A percentile compares a stretch with the other conserved stretches of the same genome.
Evolutionary conservation across 2,888 invertebrate genomes (phyloP).

Genomic region (Anoncus sp.): DNA sequence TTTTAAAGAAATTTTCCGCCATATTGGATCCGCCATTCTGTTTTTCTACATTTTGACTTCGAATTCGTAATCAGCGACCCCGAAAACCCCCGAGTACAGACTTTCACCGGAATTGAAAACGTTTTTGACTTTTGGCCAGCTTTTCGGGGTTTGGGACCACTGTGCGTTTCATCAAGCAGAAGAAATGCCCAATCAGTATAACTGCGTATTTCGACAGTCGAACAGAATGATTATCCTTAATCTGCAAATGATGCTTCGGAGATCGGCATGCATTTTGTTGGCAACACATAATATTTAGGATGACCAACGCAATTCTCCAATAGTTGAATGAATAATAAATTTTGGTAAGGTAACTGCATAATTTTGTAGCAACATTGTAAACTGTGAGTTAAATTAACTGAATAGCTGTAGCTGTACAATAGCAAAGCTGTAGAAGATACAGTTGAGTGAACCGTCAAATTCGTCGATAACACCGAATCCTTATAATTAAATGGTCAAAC

Average conservation of each 20-base stretch:
- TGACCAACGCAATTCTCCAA: not conserved
- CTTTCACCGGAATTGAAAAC: too few species aligned
- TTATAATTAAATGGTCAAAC: not conserved
- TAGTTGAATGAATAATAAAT: not conserved
- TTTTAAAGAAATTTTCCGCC: too few species aligned
- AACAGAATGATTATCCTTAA: slow-evolving; percentile 1
- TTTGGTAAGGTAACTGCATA: not conserved
- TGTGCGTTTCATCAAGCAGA: too few species aligned
- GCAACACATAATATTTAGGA: not conserved
- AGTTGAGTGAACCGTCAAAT: not conserved
- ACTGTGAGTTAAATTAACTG: slow-evolving; percentile 1
- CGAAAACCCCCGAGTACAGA: too few species aligned
- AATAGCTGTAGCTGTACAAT: not conserved
- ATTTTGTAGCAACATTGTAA: slow-evolving; percentile 7
- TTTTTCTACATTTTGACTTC: too few species aligned
- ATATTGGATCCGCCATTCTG: too few species aligned
- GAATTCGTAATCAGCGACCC: too few species aligned
- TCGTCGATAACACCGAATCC: not conserved
- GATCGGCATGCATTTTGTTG: not conserved
- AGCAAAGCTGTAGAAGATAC: slow-evolving; percentile 3
- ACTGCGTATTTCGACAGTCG: not conserved
- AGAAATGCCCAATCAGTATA: not conserved
- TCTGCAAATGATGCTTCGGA: not conserved
- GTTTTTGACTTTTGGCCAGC: too few species aligned
- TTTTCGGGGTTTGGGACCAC: too few species aligned